Evolutionary conservation across 2,797 vertebrate genomes (phyloP).

Genomic region (Perodicticus potto): DNA sequence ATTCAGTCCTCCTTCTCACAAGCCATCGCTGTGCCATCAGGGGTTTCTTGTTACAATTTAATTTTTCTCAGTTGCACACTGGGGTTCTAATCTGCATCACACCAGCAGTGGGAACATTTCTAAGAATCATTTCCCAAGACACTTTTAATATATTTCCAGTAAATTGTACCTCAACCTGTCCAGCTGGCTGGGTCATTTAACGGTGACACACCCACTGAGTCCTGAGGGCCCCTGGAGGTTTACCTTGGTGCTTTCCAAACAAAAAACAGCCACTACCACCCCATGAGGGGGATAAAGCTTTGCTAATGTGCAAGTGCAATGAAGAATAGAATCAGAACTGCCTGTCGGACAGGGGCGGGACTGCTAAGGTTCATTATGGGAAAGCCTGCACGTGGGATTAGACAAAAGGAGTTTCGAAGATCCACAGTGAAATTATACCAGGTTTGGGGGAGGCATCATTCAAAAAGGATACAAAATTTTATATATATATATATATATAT

Average conservation of each 20-base stretch:
- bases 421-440: conserved; percentile 82
- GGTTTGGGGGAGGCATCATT: conserved; percentile 81
- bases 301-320: conserved; percentile 90
- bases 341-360: conserved; percentile 86
- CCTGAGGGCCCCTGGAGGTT: conserved; percentile 86
- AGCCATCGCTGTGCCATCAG: conserved; percentile 79
- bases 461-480: conserved; percentile 56
- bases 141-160: conserved; percentile 89
- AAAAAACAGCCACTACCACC: conserved; percentile 40
- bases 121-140: conserved; percentile 91
- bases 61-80: conserved; percentile 83
- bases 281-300: conserved; percentile 89
- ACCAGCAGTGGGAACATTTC: conserved; percentile 86
- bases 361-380: conserved; percentile 81
- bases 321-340: conserved; percentile 91
- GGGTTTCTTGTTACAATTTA: conserved; percentile 85
- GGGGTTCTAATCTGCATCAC: conserved; percentile 87
- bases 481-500: not conserved
- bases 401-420: conserved; percentile 86
- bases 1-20: conserved; percentile 59
- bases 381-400: conserved; percentile 85
- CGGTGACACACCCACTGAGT: conserved; percentile 84
- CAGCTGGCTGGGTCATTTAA: conserved; percentile 87
- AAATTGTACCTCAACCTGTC: conserved; percentile 88
- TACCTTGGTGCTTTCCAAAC: conserved; percentile 86